Evolutionary conservation across 2,797 vertebrate species (phyloP).

Genomic region (Syngnathus rostellatus): DNA sequence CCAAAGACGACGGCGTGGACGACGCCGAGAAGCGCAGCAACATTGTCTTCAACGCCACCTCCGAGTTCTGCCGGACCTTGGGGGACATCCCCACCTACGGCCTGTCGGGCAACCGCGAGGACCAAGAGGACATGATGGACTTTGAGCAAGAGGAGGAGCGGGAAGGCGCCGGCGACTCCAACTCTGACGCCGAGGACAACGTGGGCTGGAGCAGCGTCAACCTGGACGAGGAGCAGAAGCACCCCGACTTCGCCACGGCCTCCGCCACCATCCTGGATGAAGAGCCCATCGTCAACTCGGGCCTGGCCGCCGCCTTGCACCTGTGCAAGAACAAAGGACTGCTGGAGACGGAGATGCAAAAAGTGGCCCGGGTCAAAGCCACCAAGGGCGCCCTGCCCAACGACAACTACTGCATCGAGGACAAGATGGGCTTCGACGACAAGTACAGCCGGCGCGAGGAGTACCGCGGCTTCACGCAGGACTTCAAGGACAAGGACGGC

Average conservation of each 20-base stretch:
- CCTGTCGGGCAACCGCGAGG: slow-evolving; percentile 85
- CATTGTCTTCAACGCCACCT: slow-evolving; percentile 89
- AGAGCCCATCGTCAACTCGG: slow-evolving; percentile 88
- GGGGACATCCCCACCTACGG: slow-evolving; percentile 92
- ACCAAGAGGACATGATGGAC: slow-evolving; percentile 90
- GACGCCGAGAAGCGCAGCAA: slow-evolving; percentile 76
- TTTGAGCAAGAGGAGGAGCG: slow-evolving; percentile 80
- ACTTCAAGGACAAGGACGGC: slow-evolving; percentile 88
- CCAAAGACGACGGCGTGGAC: slow-evolving; percentile 47
- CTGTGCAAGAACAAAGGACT: slow-evolving; percentile 92
- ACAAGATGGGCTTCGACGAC: slow-evolving; percentile 93
- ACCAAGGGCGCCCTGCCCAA: slow-evolving; percentile 76
- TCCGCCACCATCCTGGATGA: slow-evolving; percentile 90
- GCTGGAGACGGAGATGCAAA: slow-evolving; percentile 85
- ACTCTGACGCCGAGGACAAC: slow-evolving; percentile 84
- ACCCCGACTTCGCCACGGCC: slow-evolving; percentile 77
- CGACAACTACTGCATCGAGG: slow-evolving; percentile 89
- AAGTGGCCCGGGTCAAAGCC: slow-evolving; percentile 79
- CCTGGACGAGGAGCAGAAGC: slow-evolving; percentile 82
- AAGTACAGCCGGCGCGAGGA: slow-evolving; percentile 89
- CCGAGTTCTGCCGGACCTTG: slow-evolving; percentile 87
- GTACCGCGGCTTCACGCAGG: slow-evolving; percentile 89
- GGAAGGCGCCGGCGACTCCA: slow-evolving; percentile 71
- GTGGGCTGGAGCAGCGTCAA: slow-evolving; percentile 89
- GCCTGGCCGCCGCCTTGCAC: slow-evolving; percentile 78